Evolutionary conservation across 2,888 invertebrate genomes (phyloP).

Genomic region (Apamea anceps): DNA sequence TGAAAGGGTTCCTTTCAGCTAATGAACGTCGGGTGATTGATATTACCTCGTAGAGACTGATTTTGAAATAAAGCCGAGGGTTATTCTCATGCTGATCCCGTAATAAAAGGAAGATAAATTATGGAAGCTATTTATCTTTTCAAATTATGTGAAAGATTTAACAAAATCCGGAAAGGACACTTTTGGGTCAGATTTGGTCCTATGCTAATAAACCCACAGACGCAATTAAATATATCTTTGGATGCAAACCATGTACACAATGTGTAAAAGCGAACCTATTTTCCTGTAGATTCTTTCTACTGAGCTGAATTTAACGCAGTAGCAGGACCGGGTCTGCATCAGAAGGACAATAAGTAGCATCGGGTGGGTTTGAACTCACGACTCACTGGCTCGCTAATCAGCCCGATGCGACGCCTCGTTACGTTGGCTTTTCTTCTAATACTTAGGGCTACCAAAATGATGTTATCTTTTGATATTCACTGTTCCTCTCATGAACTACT

Average conservation of each 20-base stretch:
- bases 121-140: slow-evolving; percentile 50
- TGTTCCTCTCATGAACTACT: no score
- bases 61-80: slow-evolving; percentile 58
- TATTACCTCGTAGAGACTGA: slow-evolving; percentile 58
- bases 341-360: slow-evolving; percentile 3
- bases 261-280: background rate
- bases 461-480: background rate
- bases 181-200: slow-evolving; percentile 42
- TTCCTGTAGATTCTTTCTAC: background rate
- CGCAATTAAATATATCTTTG: slow-evolving; percentile 29
- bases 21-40: slow-evolving; percentile 69
- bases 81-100: slow-evolving; percentile 49
- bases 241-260: slow-evolving; percentile 24
- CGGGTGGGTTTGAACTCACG: background rate
- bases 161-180: slow-evolving; percentile 33
- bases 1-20: slow-evolving; percentile 72
- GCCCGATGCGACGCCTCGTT: background rate
- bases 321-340: background rate
- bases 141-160: slow-evolving; percentile 40
- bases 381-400: slow-evolving; percentile 2
- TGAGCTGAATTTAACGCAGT: background rate
- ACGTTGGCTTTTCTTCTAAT: background rate
- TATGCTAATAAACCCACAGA: slow-evolving; percentile 40
- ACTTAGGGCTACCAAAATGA: background rate
- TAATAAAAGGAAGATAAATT: slow-evolving; percentile 57